phyloP scores from a whole-genome alignment of 2,888 invertebrate genomes.

The Drosophila phalerata region DNA sequence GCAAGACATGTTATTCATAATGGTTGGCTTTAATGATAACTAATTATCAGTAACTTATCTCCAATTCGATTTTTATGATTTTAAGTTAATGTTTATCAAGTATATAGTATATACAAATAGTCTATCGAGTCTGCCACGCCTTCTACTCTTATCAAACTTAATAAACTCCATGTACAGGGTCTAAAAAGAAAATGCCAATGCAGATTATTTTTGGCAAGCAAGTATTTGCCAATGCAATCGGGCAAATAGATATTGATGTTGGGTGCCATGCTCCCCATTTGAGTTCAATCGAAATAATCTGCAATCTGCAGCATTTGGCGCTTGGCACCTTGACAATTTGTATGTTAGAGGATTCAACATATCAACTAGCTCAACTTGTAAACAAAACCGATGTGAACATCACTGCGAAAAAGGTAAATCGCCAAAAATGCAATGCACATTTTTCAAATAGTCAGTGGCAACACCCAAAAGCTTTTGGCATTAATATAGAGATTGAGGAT shows the following conservation, averaged over 20 bases:
- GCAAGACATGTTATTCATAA: too few relatives aligned
- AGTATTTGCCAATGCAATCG: conserved; percentile 35
- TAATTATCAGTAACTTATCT: neutral
- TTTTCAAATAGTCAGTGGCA: conserved; percentile 66
- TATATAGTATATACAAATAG: too few relatives aligned
- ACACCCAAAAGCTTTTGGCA: conserved; percentile 63
- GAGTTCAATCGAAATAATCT: conserved; percentile 48
- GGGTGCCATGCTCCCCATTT: conserved; percentile 31
- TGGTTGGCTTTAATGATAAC: neutral
- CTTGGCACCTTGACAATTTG: conserved; percentile 79
- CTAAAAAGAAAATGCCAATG: conserved; percentile 21
- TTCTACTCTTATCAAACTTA: neutral
- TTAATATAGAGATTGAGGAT: conserved; percentile 52
- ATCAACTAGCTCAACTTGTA: conserved; percentile 56
- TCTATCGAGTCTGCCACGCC: too few relatives aligned
- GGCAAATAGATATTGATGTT: conserved; percentile 75
- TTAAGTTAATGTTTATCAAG: too few relatives aligned
- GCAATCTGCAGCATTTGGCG: conserved; percentile 65
- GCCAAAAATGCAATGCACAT: conserved; percentile 73
- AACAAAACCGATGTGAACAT: conserved; percentile 52
- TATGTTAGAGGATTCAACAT: conserved; percentile 40
- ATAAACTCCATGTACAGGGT: neutral
- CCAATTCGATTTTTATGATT: conserved; percentile 21
- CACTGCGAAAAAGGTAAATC: conserved; percentile 63
- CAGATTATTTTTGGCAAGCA: conserved; percentile 31